Evolutionary conservation across 2,888 invertebrate genomes (phyloP).

Genomic region (Thymelicus sylvestris): DNA sequence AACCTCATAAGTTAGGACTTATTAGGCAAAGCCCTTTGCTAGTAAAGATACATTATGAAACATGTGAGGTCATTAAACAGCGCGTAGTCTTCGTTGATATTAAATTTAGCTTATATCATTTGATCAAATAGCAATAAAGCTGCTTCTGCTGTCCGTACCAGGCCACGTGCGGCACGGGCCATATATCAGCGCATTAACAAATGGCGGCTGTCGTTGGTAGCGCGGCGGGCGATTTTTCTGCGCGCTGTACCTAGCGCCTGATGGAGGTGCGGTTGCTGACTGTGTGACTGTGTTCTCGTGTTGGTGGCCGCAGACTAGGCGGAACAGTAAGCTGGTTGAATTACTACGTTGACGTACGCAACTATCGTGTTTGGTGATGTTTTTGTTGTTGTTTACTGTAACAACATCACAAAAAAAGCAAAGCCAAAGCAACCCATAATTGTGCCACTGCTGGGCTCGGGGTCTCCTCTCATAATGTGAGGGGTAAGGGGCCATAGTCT

Average conservation of each 20-base stretch:
- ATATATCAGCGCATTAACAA: conserved; percentile 84
- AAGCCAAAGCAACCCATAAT: no score
- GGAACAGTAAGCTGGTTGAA: conserved; percentile 12
- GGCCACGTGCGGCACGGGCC: conserved; percentile 79
- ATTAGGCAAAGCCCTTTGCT: no score
- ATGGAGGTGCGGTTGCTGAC: conserved; percentile 77
- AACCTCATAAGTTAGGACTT: no score
- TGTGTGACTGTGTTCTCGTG: conserved; percentile 44
- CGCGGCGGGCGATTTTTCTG: conserved; percentile 81
- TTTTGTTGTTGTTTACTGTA: not conserved
- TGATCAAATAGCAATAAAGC: no score
- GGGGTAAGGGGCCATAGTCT: no score
- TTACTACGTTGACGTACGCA: not conserved
- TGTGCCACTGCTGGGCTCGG: no score
- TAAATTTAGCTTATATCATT: no score
- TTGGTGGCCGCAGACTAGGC: conserved; percentile 45
- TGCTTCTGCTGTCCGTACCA: conserved; percentile 30
- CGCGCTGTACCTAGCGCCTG: conserved; percentile 75
- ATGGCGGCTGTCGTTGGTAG: conserved; percentile 77
- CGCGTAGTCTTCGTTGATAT: no score
- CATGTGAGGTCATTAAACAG: no score
- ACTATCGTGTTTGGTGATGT: not conserved
- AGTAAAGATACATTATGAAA: no score
- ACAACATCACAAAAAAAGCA: not conserved
- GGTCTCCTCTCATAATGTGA: no score